phyloP scores from a whole-genome alignment of 2,888 invertebrate genomes.

The Aphidoletes aphidimyza region DNA sequence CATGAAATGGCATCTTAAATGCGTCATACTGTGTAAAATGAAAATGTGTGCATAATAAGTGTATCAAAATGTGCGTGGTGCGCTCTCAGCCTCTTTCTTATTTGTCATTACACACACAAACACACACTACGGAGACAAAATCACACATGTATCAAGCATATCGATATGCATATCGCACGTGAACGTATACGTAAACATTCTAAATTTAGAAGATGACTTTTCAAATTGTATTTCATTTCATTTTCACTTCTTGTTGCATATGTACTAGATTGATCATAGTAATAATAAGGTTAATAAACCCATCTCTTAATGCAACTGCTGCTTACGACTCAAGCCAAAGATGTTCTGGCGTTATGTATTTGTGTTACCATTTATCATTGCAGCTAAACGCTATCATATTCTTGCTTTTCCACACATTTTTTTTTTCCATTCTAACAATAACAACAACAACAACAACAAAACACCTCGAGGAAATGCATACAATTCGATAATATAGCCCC shows the following conservation, averaged over 20 bases:
- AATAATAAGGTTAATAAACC: constrained; percentile 40
- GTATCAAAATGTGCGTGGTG: not conserved
- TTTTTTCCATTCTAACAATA: too few relatives aligned
- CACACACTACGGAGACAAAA: too few relatives aligned
- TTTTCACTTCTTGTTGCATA: constrained; percentile 14
- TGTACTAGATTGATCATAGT: not conserved
- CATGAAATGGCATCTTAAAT: not conserved
- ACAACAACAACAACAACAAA: too few relatives aligned
- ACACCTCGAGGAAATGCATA: too few relatives aligned
- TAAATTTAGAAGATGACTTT: constrained; percentile 49
- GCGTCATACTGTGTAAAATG: too few relatives aligned
- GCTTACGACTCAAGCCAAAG: not conserved
- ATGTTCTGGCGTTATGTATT: not conserved
- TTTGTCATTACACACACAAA: too few relatives aligned
- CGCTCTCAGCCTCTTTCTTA: too few relatives aligned
- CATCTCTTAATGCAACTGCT: not conserved
- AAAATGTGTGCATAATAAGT: not conserved
- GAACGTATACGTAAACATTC: constrained; percentile 21
- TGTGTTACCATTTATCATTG: not conserved
- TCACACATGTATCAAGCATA: too few relatives aligned
- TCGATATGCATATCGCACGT: not conserved
- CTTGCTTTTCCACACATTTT: too few relatives aligned
- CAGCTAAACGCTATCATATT: too few relatives aligned
- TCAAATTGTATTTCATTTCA: constrained; percentile 23
- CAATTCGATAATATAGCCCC: too few relatives aligned